phyloP scores from a whole-genome alignment of 1,140 invertebrate genomes.

The Neotoxoptera formosana region DNA sequence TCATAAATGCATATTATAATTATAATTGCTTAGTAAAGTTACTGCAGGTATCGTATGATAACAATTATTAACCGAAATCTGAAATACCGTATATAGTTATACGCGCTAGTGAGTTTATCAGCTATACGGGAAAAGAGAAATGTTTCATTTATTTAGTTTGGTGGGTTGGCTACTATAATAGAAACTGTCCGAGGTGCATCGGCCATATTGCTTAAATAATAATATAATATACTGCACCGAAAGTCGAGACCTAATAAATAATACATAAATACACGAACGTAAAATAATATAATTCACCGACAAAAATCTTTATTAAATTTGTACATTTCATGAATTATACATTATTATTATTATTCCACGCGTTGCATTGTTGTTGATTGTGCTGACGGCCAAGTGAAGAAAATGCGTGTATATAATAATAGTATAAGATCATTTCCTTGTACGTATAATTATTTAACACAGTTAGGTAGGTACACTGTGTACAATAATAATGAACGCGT shows the following conservation, averaged over 20 bases:
- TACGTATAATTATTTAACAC: neutral
- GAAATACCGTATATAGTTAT: neutral
- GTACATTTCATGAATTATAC: conserved; percentile 18
- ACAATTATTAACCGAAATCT: neutral
- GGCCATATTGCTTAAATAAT: neutral
- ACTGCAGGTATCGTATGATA: neutral
- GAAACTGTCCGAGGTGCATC: neutral
- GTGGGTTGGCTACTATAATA: neutral
- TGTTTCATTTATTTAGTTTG: neutral
- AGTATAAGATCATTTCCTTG: neutral
- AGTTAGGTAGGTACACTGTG: neutral
- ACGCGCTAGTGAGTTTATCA: neutral
- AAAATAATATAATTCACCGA: neutral
- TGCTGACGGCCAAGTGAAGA: neutral
- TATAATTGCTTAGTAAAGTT: too few relatives aligned
- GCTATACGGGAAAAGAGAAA: neutral
- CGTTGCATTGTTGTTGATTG: neutral
- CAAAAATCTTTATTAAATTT: neutral
- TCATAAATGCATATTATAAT: neutral
- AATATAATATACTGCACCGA: too few relatives aligned
- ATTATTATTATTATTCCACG: neutral
- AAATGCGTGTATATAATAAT: neutral
- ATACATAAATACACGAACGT: neutral
- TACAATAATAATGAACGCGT: neutral
- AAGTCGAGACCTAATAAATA: neutral